Percentiles rank a stretch among this genome's conserved stretches.
These are phyloP conservation scores for Trachurus trachurus DNA, from an alignment of 2,797 vertebrate species.

Conservation along the genomic window DNA sequence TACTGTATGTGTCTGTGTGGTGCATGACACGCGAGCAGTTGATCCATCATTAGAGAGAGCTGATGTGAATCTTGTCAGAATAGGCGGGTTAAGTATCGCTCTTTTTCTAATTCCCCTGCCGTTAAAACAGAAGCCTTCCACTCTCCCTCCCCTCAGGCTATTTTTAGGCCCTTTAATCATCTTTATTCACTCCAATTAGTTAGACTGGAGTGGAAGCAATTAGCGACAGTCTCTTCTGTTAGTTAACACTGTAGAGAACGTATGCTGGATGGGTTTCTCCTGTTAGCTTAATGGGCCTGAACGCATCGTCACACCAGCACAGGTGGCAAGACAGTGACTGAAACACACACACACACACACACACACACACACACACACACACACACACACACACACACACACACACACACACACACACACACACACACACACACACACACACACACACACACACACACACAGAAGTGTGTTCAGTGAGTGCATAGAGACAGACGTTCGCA, in stretches of 20 bases:
- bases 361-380: constrained; percentile 31
- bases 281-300: constrained; percentile 80
- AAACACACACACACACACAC: constrained; percentile 36
- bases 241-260: constrained; percentile 76
- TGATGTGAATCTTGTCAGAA: constrained; percentile 72
- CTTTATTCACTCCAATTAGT: constrained; percentile 88
- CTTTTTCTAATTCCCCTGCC: constrained; percentile 61
- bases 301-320: constrained; percentile 68
- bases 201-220: constrained; percentile 85
- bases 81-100: constrained; percentile 63
- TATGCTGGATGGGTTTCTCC: constrained; percentile 77
- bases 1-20: constrained; percentile 10
- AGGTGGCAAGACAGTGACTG: constrained; percentile 67
- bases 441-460: constrained; percentile 34
- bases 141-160: constrained; percentile 69
- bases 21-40: constrained; percentile 36
- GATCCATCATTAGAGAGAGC: constrained; percentile 69
- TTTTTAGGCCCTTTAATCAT: constrained; percentile 88
- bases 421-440: constrained; percentile 33
- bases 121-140: constrained; percentile 69
- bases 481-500: neutral
- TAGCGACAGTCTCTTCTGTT: constrained; percentile 79
- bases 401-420: constrained; percentile 33
- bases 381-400: constrained; percentile 28
- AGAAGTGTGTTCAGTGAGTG: neutral